phyloP scores from a whole-genome alignment of 2,113 vertebrate genomes.

The Meles meles region DNA sequence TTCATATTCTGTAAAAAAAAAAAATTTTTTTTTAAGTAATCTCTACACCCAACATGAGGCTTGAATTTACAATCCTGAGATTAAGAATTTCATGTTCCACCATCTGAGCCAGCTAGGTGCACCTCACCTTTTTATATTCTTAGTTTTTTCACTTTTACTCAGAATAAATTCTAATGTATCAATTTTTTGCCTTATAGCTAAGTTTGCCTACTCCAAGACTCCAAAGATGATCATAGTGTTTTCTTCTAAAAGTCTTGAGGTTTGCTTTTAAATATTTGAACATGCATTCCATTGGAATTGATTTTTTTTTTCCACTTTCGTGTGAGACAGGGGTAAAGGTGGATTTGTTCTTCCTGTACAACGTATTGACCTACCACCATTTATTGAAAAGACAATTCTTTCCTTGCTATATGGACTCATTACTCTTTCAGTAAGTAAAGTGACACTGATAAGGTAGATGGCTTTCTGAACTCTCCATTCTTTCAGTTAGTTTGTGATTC shows the following conservation, averaged over 20 bases:
- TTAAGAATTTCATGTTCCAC: neutral
- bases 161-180: neutral
- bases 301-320: neutral
- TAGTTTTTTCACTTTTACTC: neutral
- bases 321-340: neutral
- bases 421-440: neutral
- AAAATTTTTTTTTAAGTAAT: neutral
- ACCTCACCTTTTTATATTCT: neutral
- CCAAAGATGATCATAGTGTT: neutral
- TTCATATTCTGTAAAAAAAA: neutral
- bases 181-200: neutral
- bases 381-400: neutral
- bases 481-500: neutral
- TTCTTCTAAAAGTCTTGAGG: neutral
- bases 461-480: neutral
- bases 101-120: neutral
- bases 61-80: neutral
- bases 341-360: neutral
- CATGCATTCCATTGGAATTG: neutral
- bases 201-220: neutral
- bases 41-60: neutral
- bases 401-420: neutral
- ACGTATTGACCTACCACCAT: too few species aligned
- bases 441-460: neutral
- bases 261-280: neutral